Evolutionary conservation across 2,113 vertebrate genomes (phyloP).

Genomic region (Oophaga pumilio): DNA sequence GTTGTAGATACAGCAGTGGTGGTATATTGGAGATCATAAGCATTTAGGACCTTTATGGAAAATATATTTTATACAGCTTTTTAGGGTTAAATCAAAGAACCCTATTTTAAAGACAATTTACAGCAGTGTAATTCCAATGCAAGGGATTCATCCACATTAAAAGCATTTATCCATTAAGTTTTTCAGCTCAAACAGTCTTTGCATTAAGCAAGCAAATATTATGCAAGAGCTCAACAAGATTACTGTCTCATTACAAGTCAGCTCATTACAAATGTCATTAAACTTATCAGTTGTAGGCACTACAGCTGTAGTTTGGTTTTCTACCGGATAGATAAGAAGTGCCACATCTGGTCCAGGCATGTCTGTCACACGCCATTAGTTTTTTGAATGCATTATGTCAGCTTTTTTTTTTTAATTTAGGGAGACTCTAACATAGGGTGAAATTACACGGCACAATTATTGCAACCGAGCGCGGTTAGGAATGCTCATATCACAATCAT

Average conservation of each 20-base stretch:
- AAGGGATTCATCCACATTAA: constrained; percentile 11
- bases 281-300: constrained; percentile 42
- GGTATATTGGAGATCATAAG: neutral
- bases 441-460: no score
- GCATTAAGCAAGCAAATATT: constrained; percentile 52
- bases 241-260: constrained; percentile 51
- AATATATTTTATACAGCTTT: neutral
- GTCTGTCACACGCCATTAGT: neutral
- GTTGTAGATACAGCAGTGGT: neutral
- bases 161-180: constrained; percentile 12
- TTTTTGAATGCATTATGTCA: neutral
- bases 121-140: neutral
- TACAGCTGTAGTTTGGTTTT: constrained; percentile 4
- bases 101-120: neutral
- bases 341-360: neutral
- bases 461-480: no score
- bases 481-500: no score
- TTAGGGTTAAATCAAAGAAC: neutral
- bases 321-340: neutral
- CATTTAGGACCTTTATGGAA: neutral
- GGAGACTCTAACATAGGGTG: neutral
- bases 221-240: constrained; percentile 51
- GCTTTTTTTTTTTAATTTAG: neutral
- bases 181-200: constrained; percentile 36
- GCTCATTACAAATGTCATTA: constrained; percentile 56